A percentile compares a stretch with the other conserved stretches of the same genome.
These are phyloP conservation scores for Criorhina ranunculi DNA, from an alignment of 2,888 invertebrate species.

Conservation along the genomic window DNA sequence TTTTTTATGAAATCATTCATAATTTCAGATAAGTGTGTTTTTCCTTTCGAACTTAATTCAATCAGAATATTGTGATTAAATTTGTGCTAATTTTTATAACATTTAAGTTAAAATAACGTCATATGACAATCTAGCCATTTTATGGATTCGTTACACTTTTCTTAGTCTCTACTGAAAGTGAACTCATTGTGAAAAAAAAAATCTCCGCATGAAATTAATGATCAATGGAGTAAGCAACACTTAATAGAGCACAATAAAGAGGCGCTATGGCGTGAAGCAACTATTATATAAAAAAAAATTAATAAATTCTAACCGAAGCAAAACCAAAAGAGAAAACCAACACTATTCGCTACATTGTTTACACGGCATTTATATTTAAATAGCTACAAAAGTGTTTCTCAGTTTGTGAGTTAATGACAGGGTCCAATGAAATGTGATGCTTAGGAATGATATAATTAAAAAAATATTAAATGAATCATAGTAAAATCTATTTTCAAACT, in stretches of 20 bases:
- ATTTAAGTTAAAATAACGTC: no score
- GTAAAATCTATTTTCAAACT: no score
- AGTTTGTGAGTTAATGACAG: neutral
- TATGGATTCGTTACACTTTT: neutral
- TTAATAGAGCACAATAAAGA: constrained; percentile 10
- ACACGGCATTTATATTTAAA: neutral
- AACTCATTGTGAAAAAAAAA: neutral
- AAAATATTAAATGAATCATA: no score
- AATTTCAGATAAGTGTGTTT: no score
- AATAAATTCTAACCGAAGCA: constrained; percentile 19
- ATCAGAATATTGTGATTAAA: no score
- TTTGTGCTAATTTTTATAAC: no score
- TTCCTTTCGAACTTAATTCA: no score
- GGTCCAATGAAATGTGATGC: neutral
- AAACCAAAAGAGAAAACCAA: constrained; percentile 23
- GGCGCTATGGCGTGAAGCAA: constrained; percentile 5
- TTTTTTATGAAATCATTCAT: no score
- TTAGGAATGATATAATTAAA: no score
- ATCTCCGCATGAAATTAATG: neutral
- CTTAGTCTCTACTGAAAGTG: neutral
- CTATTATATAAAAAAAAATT: neutral
- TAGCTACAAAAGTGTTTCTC: neutral
- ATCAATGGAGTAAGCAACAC: constrained; percentile 22
- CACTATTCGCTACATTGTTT: constrained; percentile 12
- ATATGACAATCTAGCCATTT: no score